Evolutionary conservation across 1,140 invertebrate species (phyloP).

Genomic region (Odontomachus brunneus): DNA sequence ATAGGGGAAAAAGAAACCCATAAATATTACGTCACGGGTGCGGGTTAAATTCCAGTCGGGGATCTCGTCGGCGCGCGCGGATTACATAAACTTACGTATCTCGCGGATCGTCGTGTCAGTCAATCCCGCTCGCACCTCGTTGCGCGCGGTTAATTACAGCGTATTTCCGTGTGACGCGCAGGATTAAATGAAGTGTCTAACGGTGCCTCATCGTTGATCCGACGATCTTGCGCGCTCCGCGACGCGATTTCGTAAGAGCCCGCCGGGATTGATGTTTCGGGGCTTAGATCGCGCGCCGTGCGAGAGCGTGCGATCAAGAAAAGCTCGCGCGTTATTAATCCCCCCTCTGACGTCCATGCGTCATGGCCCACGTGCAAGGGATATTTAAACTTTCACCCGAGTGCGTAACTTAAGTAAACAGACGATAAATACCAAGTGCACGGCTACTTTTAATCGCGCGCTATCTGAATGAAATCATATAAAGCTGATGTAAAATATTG

Average conservation of each 20-base stretch:
- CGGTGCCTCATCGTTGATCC: constrained; percentile 34
- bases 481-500: not conserved
- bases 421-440: not conserved
- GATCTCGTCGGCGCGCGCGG: constrained; percentile 31
- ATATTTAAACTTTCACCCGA: constrained; percentile 44
- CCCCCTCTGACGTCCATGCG: not conserved
- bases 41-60: constrained; percentile 50
- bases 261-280: too few species aligned
- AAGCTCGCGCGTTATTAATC: constrained; percentile 24
- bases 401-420: constrained; percentile 29
- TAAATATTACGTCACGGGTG: constrained; percentile 54
- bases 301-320: not conserved
- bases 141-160: constrained; percentile 47
- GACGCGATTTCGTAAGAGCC: constrained; percentile 30
- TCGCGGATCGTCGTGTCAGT: constrained; percentile 52
- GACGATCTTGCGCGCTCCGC: constrained; percentile 22
- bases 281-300: too few species aligned
- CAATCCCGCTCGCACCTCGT: constrained; percentile 42
- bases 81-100: constrained; percentile 43
- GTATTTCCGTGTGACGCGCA: constrained; percentile 45
- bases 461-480: not conserved
- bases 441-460: constrained; percentile 10
- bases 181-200: constrained; percentile 52
- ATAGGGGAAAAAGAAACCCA: constrained; percentile 11
- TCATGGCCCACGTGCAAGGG: not conserved